phyloP scores from a whole-genome alignment of 2,113 vertebrate species.

The Oryzias javanicus region DNA sequence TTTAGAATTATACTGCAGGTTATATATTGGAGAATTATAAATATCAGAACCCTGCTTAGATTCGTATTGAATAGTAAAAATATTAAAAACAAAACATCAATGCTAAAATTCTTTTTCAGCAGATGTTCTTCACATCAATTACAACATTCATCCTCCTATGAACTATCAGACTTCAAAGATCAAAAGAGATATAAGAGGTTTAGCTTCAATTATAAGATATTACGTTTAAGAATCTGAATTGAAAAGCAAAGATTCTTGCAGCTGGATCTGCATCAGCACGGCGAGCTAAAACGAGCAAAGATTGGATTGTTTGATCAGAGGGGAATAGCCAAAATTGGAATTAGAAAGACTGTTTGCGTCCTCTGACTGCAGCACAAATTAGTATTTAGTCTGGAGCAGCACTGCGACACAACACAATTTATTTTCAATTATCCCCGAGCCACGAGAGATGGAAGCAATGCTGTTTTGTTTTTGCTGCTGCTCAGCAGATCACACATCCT shows the following conservation, averaged over 20 bases:
- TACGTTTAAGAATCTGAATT: neutral
- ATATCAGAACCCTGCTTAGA: no score
- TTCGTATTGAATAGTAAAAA: no score
- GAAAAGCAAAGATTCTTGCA: conserved; percentile 17
- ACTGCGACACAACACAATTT: conserved; percentile 73
- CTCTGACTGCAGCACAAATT: conserved; percentile 64
- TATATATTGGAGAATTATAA: no score
- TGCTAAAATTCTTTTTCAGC: no score
- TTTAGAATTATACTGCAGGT: no score
- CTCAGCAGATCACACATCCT: conserved; percentile 49
- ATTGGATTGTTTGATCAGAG: conserved; percentile 6
- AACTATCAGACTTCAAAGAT: no score
- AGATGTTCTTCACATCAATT: no score
- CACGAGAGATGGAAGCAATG: conserved; percentile 51
- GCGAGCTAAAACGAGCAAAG: conserved; percentile 1
- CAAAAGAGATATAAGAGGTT: no score
- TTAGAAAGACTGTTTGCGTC: conserved; percentile 23
- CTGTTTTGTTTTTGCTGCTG: conserved; percentile 55
- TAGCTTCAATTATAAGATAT: no score
- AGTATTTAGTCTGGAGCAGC: conserved; percentile 73
- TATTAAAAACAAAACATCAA: no score
- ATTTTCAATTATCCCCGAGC: conserved; percentile 73
- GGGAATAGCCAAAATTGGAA: conserved; percentile 20
- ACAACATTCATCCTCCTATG: no score
- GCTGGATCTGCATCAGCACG: conserved; percentile 14